Percentiles rank a stretch among this genome's conserved stretches.
These are phyloP conservation scores for Rachycentron canadum DNA, from an alignment of 2,797 vertebrate genomes.

Conservation along the genomic window DNA sequence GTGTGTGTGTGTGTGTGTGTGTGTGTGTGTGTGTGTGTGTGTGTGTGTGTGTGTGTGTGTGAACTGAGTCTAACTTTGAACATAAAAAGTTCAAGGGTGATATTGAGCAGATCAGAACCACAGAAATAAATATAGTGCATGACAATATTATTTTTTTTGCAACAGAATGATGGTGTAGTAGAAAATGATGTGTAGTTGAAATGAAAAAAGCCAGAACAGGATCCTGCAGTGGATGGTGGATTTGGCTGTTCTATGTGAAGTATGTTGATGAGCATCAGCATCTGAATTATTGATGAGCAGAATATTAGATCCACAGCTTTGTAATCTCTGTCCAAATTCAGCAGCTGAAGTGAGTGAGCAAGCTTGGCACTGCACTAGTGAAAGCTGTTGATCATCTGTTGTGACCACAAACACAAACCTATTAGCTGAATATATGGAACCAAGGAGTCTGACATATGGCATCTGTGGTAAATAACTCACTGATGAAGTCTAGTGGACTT, in stretches of 20 bases:
- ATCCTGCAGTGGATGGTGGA: neutral
- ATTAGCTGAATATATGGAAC: neutral
- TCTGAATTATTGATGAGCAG: constrained; percentile 53
- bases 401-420: constrained; percentile 12
- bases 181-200: neutral
- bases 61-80: neutral
- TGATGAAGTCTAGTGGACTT: neutral
- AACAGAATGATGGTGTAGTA: neutral
- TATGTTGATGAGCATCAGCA: constrained; percentile 3
- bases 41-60: too few relatives aligned
- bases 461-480: neutral
- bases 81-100: neutral
- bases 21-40: too few relatives aligned
- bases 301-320: constrained; percentile 24
- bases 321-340: constrained; percentile 27
- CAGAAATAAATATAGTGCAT: neutral
- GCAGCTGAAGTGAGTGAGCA: constrained; percentile 31
- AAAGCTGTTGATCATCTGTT: neutral
- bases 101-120: neutral
- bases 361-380: neutral
- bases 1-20: too few relatives aligned
- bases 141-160: too few relatives aligned
- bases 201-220: neutral
- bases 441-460: neutral
- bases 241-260: neutral